These are phyloP conservation scores for Drosophila simulans DNA, from an alignment of 1,140 invertebrate species.

Conservation along the genomic window DNA sequence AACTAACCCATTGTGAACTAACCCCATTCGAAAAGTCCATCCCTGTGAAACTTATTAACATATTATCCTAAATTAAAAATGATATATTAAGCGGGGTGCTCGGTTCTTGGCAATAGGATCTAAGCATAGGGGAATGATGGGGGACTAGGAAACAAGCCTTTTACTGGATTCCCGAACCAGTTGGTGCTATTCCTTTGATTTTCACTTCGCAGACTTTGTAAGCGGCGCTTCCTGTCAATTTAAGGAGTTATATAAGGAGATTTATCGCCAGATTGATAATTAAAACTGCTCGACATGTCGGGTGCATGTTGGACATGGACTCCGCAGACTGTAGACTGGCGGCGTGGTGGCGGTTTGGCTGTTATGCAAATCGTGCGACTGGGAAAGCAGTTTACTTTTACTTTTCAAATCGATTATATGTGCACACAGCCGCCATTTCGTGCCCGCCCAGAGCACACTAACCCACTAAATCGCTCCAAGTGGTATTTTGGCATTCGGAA, in stretches of 20 bases:
- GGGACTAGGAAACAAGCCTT: no score
- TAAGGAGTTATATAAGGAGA: conserved; percentile 23
- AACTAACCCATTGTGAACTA: no score
- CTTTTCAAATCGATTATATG: conserved; percentile 63
- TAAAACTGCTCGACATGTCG: conserved; percentile 26
- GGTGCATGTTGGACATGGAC: conserved; percentile 18
- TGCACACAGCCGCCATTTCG: conserved; percentile 13
- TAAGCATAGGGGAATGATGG: no score
- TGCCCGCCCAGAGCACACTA: conserved; percentile 39
- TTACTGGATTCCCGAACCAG: no score
- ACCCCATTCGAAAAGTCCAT: no score
- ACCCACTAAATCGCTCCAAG: conserved; percentile 36
- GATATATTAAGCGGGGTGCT: no score
- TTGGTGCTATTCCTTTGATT: neutral
- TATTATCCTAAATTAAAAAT: no score
- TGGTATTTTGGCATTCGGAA: conserved; percentile 11
- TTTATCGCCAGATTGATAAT: conserved; percentile 30
- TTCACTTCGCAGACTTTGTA: neutral
- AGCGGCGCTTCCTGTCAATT: conserved; percentile 30
- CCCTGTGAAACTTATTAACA: no score
- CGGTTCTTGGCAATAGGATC: no score
- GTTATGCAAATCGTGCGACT: conserved; percentile 63
- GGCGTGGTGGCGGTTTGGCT: conserved; percentile 33
- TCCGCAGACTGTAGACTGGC: neutral
- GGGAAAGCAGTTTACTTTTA: conserved; percentile 71